Evolutionary conservation across 2,797 vertebrate genomes (phyloP), one percentile per base, ranked within the genome.

Genomic region (Ispidina picta): DNA sequence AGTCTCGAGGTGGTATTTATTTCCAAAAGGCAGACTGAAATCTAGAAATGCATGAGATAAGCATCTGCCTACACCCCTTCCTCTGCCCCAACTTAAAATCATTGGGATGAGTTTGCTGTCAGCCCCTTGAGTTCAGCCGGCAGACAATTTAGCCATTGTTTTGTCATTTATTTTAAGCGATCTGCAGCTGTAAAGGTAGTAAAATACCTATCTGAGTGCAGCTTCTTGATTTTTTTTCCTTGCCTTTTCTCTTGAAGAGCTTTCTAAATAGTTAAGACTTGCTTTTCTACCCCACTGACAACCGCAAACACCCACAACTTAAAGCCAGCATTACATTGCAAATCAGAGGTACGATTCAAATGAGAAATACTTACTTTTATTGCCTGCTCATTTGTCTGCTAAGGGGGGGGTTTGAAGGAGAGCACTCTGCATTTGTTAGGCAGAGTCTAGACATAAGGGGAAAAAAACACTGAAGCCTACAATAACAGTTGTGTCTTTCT

Each of bases 341-440:
- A 86, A 91, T 84, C 86, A 72, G 66, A 83, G 81, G 64, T 92
- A 88, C 65, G 54, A 86, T 90, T 88, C 87, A 89, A 79, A 96
- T 74, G 68, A 92, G 85, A 95, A 95, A 80, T 92, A 87, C 70
- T 95, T 95, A 89, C 91, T 95, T 95, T 94, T 94, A 89, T 95
- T 92, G 96, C 82, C 75, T 81, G 68, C 76, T 96, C 55, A 79
- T 92, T 92, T 91, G 82, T 74, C 43, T 92, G 56, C 64, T 41
- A n/a, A 76, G 75, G 35, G 88, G 35, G 88, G 83, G 92, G 86
- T n/a, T n/a, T n/a, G 55, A 46, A n/a, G 12, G 49, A 35, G 88
- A 77, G 83, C 84, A 41, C 78, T 92, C 72, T 29, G 86, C 87
- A 73, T 96, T 96, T 96, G 89, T 96, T 96, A 93, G 80, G 74